Percentiles rank a stretch among this genome's conserved stretches.
phyloP scores from a whole-genome alignment of 2,888 invertebrate genomes.

The Lacanobia oleracea region DNA sequence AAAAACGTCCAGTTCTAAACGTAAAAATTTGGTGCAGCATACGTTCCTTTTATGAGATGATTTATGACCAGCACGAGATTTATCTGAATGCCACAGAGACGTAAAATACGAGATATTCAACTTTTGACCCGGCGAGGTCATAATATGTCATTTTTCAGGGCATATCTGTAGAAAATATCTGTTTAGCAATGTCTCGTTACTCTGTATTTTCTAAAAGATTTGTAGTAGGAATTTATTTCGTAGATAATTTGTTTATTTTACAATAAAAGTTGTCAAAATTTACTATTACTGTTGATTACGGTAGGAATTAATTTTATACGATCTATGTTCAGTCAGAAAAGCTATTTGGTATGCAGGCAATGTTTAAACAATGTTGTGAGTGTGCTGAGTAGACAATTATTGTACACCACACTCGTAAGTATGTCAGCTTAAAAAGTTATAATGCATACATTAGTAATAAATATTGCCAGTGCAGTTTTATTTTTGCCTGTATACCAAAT shows the following conservation, averaged over 20 bases:
- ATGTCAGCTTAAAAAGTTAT: too few relatives aligned
- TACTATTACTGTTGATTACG: too few relatives aligned
- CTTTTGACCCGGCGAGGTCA: conserved; percentile 21
- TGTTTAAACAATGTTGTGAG: too few relatives aligned
- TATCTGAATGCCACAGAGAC: conserved; percentile 30
- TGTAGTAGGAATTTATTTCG: not conserved
- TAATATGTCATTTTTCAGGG: conserved; percentile 12
- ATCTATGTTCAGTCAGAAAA: too few relatives aligned
- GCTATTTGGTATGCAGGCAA: too few relatives aligned
- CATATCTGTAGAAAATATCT: not conserved
- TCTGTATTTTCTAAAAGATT: not conserved
- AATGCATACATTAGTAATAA: too few relatives aligned
- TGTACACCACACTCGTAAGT: too few relatives aligned
- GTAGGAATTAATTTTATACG: too few relatives aligned
- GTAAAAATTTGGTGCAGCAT: conserved; percentile 29
- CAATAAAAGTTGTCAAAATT: too few relatives aligned
- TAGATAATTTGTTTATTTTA: not conserved
- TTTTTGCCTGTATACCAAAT: too few relatives aligned
- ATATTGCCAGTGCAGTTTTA: too few relatives aligned
- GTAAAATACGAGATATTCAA: conserved; percentile 35
- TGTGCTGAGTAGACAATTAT: too few relatives aligned
- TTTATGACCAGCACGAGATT: conserved; percentile 48
- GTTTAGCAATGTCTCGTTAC: not conserved
- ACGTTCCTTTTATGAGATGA: conserved; percentile 38
- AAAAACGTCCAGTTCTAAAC: not conserved